Base-by-base conservation (phyloP, 2,888 invertebrate genomes). In the Apamea epomidion region DNA sequence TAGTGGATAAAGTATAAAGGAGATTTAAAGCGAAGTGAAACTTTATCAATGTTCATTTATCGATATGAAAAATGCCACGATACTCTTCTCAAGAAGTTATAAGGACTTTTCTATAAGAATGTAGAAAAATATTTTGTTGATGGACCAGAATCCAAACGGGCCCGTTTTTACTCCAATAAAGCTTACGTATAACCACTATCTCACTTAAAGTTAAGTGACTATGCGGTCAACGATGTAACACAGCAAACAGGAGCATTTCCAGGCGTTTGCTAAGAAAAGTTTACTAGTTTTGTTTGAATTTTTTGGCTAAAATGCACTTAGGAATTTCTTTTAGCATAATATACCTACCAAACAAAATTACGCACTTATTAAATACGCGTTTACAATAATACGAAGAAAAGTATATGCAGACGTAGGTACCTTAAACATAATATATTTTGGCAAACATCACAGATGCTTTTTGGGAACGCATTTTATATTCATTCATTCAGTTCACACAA, bases 401-500 rank as follows among this genome's bases (percentile, higher is more conserved):
- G 29, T 42, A 18, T 10, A 8, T 8, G 5, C 10, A 25, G 1
- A 25, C 0, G 18, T 64, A 32, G 3, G 1, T 29, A 32, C 3
- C 2, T 29, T 29, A 1, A 8, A 16, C 2, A 29, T 21, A 64
- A 10, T 32, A 42, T 8, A 42, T 29, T 82, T 6, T 48, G 2
- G 18, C 7, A 5, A 18, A n/a, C 65, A 79, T 45, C n/a, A 73
- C 60, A 54, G 29, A 37, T 69, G n/a, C 10, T 74, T 76, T 83
- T 72, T 70, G 76, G 37, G 54, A 45, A 6, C 54, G 10, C 54
- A 87, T 62, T 70, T 78, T 45, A 76, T 79, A 87, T 82, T 87
- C 73, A 87, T 84, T 79, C 62, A 81, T 84, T 84, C 76, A 72
- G 73, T 65, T 68, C 54, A 74, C 73, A 74, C 62, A 78, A 81